Evolutionary conservation across 2,797 vertebrate species (phyloP), one percentile per base, ranked within the genome.

Genomic region (Carduelis carduelis): DNA sequence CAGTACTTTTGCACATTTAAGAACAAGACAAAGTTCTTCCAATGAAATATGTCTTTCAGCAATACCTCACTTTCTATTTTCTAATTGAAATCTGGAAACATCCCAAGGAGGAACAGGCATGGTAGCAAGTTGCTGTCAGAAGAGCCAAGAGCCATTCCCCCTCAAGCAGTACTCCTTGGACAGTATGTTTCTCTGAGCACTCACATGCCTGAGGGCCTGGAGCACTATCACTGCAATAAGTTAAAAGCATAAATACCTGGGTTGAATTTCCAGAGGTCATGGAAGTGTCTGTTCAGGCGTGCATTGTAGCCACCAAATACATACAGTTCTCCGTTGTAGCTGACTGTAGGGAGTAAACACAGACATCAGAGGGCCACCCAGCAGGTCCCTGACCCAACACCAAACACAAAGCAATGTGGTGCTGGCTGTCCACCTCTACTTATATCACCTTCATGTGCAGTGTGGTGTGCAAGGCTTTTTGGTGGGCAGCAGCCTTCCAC

Each of bases 271-370:
- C 99, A 99, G 74, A 99, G 99, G 89, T 99, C 99, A 6, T 99
- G 99, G 98, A 99, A 99, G 97, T 99, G 99, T 72, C 98, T 98
- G 97, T 99, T 99, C 95, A 99, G 96, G 56, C 98, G 98, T n/a
- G 99, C 99, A 8, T 99, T 99, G 97, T 99, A 99, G 82, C 99
- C 99, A 85, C 99, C 99, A 94, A 99, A 99, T 83, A 99, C 99
- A 89, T 99, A 99, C 5, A 99, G 97, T 78, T 99, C 99, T 84
- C 99, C 99, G 0, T 99, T 99, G 97, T 99, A 99, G 79, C 99
- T 97, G 97, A 99, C 99, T 99, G 92, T 23, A 96, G 95, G 53
- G 91, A 83, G 74, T 35, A 82, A 83, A 82, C 43, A 84, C 2
- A 94, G 64, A 28, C 11, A 70, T 95, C 72, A 96, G 66, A 6